Base-by-base conservation (phyloP, 2,888 invertebrate genomes). In the Corythucha ciliata region DNA sequence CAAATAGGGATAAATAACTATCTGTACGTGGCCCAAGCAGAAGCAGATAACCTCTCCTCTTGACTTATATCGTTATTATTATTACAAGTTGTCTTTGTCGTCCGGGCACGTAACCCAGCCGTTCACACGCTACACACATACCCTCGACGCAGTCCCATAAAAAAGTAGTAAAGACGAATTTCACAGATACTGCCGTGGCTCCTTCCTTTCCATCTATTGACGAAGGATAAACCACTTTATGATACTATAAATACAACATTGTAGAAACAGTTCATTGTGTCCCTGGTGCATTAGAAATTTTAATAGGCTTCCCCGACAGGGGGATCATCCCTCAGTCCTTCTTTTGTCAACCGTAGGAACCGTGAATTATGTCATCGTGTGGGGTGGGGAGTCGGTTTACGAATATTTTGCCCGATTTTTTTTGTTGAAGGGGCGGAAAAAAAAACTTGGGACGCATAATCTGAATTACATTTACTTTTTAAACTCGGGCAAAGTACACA, bases 1-100 rank as follows among this genome's bases (percentile, higher is more conserved):
- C 51, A 51, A 51, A 45, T 51, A 51, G 51, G 44, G 44, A 45
- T 51, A 45, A 51, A 51, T 45, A 44, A 44, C 51, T 51, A 51
- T 45, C 41, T 37, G 27, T 51, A 51, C 51, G 51, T 51, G 51
- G 40, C 32, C 51, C 36, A 39, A 44, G 34, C 44, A 21, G 25
- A 20, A 44, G 36, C 44, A 51, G 51, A 51, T 45, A 51, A 51
- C 51, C 45, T 51, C 44, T 42, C 33, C 29, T 45, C 33, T 51
- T 45, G 45, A 45, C 44, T 45, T 51, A 51, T 33, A 33, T 33
- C 33, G 33, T 45, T 44, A 45, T 45, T 45, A 51, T 45, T 51
- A 44, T 45, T 45, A 51, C 44, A 44, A 45, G 51, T 51, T 51
- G 45, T 51, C 51, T 51, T 45, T 51, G 45, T 45, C 44, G 27